phyloP scores from a whole-genome alignment of 2,888 invertebrate species.

The Spodoptera picta region DNA sequence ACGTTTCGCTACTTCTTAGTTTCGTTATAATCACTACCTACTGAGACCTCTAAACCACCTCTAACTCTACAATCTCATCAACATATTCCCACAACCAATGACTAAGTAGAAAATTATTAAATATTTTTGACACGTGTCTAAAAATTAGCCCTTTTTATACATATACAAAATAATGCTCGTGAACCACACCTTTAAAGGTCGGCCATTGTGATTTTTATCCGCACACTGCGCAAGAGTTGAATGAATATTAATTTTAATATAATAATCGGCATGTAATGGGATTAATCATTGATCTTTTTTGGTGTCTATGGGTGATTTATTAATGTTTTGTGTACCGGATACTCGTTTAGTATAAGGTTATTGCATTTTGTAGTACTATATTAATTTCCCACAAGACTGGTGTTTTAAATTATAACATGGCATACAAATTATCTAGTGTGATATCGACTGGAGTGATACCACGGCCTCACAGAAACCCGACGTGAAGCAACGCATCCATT shows the following conservation, averaged over 20 bases:
- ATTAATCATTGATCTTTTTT: constrained; percentile 42
- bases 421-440: too few species aligned
- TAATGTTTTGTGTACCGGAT: neutral
- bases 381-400: neutral
- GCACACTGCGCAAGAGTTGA: constrained; percentile 42
- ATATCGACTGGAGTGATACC: too few species aligned
- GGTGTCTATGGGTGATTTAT: constrained; percentile 36
- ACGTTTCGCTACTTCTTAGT: too few species aligned
- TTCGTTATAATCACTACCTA: constrained; percentile 27
- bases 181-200: constrained; percentile 51
- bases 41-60: constrained; percentile 19
- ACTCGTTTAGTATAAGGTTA: too few species aligned
- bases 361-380: neutral
- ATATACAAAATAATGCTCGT: constrained; percentile 32
- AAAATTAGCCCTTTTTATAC: constrained; percentile 65
- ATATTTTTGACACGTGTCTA: constrained; percentile 70
- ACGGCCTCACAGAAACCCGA: too few species aligned
- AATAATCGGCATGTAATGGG: constrained; percentile 49
- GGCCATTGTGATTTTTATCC: constrained; percentile 36
- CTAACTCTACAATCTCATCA: constrained; percentile 51
- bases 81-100: constrained; percentile 71
- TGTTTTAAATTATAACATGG: constrained; percentile 1
- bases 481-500: too few species aligned
- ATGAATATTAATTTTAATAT: constrained; percentile 49
- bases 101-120: constrained; percentile 69